Evolutionary conservation across 2,113 vertebrate species (phyloP).

Genomic region (Dolichotis patagonum): DNA sequence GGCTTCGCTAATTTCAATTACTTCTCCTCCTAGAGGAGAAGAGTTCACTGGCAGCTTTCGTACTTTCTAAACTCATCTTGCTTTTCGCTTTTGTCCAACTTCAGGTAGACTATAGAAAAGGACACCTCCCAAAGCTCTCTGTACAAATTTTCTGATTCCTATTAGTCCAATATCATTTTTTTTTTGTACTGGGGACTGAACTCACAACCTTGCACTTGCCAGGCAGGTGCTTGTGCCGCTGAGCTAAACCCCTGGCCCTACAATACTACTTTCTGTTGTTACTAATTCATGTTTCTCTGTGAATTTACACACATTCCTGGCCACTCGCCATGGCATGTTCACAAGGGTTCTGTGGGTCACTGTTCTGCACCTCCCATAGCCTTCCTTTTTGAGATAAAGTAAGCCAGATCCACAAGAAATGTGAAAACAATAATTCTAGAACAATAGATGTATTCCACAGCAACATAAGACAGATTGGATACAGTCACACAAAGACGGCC

Average conservation of each 20-base stretch:
- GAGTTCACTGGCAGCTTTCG: background rate
- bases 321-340: background rate
- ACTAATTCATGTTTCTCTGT: background rate
- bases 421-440: constrained; percentile 15
- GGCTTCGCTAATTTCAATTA: background rate
- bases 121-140: background rate
- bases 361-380: background rate
- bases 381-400: background rate
- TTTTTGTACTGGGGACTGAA: too few species aligned
- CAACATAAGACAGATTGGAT: background rate
- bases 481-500: background rate
- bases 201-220: too few species aligned
- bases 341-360: background rate
- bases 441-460: background rate
- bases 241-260: too few species aligned
- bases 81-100: background rate
- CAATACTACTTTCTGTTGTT: background rate
- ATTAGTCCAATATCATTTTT: background rate
- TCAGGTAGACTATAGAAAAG: background rate
- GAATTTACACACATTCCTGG: background rate
- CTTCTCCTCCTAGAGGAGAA: background rate
- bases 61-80: background rate
- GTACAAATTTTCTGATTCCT: background rate
- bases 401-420: background rate
- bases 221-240: too few species aligned